Evolutionary conservation across 2,797 vertebrate genomes (phyloP), one percentile per base, ranked within the genome.

Genomic region (Cirrhinus mrigala): DNA sequence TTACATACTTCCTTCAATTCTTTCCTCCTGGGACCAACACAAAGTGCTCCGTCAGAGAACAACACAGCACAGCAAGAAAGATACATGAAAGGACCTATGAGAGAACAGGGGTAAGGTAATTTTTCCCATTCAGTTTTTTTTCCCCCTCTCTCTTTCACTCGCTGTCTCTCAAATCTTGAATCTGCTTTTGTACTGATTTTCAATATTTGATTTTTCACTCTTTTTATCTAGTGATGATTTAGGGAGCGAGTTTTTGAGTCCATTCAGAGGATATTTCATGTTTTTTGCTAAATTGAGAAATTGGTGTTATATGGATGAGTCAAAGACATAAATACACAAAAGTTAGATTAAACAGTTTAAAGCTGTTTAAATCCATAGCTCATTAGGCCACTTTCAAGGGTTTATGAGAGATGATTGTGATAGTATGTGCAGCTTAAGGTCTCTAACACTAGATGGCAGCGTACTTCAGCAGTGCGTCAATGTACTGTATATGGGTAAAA

Each of bases 91-190:
- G 50, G 56, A 62, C 79, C 20, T 54, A 44, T 48, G 82, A 83
- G 81, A 84, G 74, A 79, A 85, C 71, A 79, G 73, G 56, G 87
- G 90, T 90, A 89, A 89, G 85, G 52, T 33, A 54, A 78, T 85
- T 81, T 78, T 81, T 44, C 50, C 64, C 50, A 74, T 64, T 68
- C 18, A 52, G 9, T 81, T 52, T 80, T 64, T 22, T 52, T 22
- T 58, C 14, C 6, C 9, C 15, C 0, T 33, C 7, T 40, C 64
- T 58, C 24, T 74, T 56, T 76, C 40, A 58, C 58, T 81, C 16
- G 44, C 11, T 27, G 24, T 48, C 29, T 69, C 46, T 71, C 40
- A 48, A 77, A 69, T 56, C 52, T 78, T 24, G 54, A 50, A 46
- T 24, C 22, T 20, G 11, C 22, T 69, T 78, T 68, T 20, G 11